These are phyloP conservation scores for Epistrophella euchroma DNA, from an alignment of 2,888 invertebrate species.

Conservation along the genomic window DNA sequence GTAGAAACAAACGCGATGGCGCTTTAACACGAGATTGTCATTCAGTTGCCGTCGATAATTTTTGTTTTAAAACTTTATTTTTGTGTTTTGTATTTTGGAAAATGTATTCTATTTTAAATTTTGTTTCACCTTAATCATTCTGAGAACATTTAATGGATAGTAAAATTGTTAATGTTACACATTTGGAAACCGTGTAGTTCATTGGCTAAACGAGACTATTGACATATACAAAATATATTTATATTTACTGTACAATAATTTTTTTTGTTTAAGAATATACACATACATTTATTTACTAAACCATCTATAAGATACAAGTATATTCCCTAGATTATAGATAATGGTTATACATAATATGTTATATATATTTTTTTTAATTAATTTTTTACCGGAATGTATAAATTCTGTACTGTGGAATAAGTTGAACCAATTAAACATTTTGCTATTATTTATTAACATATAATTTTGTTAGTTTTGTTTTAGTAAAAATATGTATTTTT, in stretches of 20 bases:
- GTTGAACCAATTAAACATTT: constrained; percentile 71
- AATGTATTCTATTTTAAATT: constrained; percentile 50
- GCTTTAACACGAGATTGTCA: constrained; percentile 76
- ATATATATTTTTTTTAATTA: constrained; percentile 36
- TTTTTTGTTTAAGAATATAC: constrained; percentile 46
- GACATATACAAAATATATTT: constrained; percentile 74
- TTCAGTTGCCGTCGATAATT: constrained; percentile 76
- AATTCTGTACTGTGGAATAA: constrained; percentile 76
- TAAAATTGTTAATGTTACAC: constrained; percentile 68
- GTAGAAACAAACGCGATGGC: constrained; percentile 75
- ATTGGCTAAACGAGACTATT: constrained; percentile 76
- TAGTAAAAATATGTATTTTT: constrained; percentile 55
- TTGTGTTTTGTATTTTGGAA: constrained; percentile 56
- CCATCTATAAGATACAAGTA: constrained; percentile 71
- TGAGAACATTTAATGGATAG: constrained; percentile 65
- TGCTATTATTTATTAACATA: constrained; percentile 40
- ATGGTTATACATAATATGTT: constrained; percentile 27
- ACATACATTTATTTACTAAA: constrained; percentile 62
- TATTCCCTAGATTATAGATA: constrained; percentile 68
- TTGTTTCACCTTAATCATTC: constrained; percentile 50
- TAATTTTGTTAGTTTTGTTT: constrained; percentile 36
- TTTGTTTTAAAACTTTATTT: constrained; percentile 24
- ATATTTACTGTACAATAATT: constrained; percentile 63
- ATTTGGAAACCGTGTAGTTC: constrained; percentile 76
- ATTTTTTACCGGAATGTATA: constrained; percentile 72